These are phyloP conservation scores for Drosophila auraria DNA, from an alignment of 1,140 invertebrate species.

Conservation along the genomic window DNA sequence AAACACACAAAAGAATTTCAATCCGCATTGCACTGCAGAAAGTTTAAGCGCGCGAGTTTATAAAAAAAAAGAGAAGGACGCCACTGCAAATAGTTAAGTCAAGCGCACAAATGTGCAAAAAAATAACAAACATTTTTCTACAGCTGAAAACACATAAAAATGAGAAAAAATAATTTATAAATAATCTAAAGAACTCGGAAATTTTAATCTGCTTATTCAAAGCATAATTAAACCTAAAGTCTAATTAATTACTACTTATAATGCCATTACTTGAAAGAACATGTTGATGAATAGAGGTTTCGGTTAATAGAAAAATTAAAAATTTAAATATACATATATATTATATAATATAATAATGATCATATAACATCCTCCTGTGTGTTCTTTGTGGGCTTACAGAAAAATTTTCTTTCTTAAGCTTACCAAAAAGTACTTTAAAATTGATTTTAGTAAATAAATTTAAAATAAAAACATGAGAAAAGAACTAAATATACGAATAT, in stretches of 20 bases:
- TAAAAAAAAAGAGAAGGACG: slow-evolving; percentile 13
- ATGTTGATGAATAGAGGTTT: not conserved
- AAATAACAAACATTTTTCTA: not conserved
- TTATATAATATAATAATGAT: not conserved
- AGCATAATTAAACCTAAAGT: not conserved
- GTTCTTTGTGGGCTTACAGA: not conserved
- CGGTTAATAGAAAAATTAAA: not conserved
- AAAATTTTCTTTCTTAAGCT: too few species aligned
- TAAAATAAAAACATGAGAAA: not conserved
- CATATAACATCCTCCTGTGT: not conserved
- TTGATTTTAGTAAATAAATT: not conserved
- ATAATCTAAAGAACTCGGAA: not conserved
- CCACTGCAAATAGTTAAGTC: slow-evolving; percentile 43
- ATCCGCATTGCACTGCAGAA: slow-evolving; percentile 73
- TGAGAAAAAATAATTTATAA: not conserved
- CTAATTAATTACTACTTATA: not conserved
- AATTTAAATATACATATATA: not conserved
- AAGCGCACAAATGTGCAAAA: slow-evolving; percentile 31
- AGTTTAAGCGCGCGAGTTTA: slow-evolving; percentile 47
- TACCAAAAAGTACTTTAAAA: not conserved
- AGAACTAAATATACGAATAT: not conserved
- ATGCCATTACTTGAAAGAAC: not conserved
- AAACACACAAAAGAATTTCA: slow-evolving; percentile 82
- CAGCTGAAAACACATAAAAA: not conserved
- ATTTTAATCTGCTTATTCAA: not conserved